Base-by-base conservation (phyloP, 1,140 invertebrate genomes). In the Charaxes varanes region DNA sequence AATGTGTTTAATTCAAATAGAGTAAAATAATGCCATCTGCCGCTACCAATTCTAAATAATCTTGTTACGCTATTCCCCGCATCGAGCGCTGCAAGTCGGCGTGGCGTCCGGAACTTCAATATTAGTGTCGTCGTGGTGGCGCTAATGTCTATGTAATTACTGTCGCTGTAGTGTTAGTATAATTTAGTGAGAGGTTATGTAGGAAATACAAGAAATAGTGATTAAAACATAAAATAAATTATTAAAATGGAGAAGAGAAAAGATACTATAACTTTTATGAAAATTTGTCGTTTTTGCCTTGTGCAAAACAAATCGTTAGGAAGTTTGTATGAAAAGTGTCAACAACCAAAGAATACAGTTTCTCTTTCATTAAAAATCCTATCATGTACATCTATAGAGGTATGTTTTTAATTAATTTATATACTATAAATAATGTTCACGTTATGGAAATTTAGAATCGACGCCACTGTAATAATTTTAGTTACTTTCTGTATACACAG, bases 361-460 rank as follows among this genome's bases (percentile, higher is more conserved):
- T 87, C 90, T 45, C 78, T 93, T 53, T 84, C 87, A 22, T 64
- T 92, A 53, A 91, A 92, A 80, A 90, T 92, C 58, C 90, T 93
- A 88, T 89, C 91, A 18, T 91, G 90, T 60, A 86, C 90, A 44
- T 86, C 90, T 26, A 89, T 92, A 41, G 92, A 93, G 90, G 91
- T 92, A 88, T 84, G 31, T 51, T 35, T 42, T 2, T 10, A 10
- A 26, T 38, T 31, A 6, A 23, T 33, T 12, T n/a, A n/a, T n/a
- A n/a, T n/a, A n/a, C n/a, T n/a, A n/a, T n/a, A n/a, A n/a, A n/a
- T n/a, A n/a, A n/a, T n/a, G n/a, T n/a, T n/a, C n/a, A n/a, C n/a
- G n/a, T n/a, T n/a, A n/a, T n/a, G n/a, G n/a, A n/a, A n/a, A n/a
- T n/a, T n/a, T n/a, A n/a, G n/a, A n/a, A n/a, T n/a, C n/a, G n/a